Conservation (phyloP, 2,113 vertebrate genomes). For the Gymnobelideus leadbeateri region DNA sequence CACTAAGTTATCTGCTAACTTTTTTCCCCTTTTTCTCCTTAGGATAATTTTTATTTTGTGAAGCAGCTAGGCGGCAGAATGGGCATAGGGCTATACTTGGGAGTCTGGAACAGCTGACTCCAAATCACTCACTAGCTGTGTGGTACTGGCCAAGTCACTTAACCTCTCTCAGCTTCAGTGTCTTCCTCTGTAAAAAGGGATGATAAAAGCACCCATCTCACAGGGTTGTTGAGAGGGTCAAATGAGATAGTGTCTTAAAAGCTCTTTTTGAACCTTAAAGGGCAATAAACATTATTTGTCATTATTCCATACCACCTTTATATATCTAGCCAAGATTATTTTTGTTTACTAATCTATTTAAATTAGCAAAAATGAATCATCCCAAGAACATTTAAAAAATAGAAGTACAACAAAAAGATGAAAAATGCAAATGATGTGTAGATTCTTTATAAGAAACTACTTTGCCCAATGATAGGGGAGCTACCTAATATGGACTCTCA, state of each 20-base stretch:
- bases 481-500: background rate
- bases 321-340: background rate
- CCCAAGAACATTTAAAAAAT: background rate
- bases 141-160: background rate
- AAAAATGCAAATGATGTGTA: background rate
- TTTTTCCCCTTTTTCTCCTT: constrained; percentile 9
- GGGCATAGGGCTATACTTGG: background rate
- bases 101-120: background rate
- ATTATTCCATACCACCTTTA: background rate
- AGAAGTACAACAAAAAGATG: background rate
- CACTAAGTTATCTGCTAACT: background rate
- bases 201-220: background rate
- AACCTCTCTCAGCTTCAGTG: background rate
- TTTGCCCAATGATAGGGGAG: background rate
- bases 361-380: background rate
- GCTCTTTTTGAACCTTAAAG: background rate
- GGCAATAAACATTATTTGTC: background rate
- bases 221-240: background rate
- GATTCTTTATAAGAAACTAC: background rate
- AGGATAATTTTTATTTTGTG: background rate
- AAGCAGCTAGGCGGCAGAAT: background rate
- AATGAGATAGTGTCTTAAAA: background rate
- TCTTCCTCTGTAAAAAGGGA: background rate
- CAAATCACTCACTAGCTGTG: background rate
- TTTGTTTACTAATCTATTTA: background rate